Base-by-base conservation (phyloP, 2,888 invertebrate species). In the Allacma fusca region DNA sequence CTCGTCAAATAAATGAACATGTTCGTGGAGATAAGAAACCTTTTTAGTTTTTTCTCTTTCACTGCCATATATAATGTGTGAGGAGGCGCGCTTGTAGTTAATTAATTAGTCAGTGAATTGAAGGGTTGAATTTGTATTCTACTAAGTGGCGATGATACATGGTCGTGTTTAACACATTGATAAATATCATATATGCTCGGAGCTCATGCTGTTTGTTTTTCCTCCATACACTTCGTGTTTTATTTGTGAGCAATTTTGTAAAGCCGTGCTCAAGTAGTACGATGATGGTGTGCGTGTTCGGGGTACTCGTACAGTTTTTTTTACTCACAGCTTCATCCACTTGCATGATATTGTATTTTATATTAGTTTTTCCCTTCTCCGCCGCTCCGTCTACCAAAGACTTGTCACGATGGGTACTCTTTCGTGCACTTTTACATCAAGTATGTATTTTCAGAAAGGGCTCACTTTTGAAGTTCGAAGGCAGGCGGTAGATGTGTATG, bases 21-120 rank as follows among this genome's bases (percentile, higher is more conserved):
- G 50, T 50, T 50, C 50, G 50, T 13, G 50, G 19, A 50, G 50
- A 50, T 50, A 50, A 50, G 50, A 50, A 50, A 50, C 50, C 50
- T 50, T 50, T 34, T 50, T 50, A 50, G 50, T 50, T 50, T n/a
- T 50, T 50, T 50, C 50, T 19, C 19, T 12, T 50, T 50, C n/a
- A 19, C 50, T 50, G 1, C 50, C 50, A 13, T 50, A 9, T 50
- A 50, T 50, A 2, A 50, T 50, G 50, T 50, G 19, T 50, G 50
- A 2, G 7, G n/a, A 13, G 16, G 50, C 16, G n/a, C 16, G 16
- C 50, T n/a, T n/a, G n/a, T 5, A n/a, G 50, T 50, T 50, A 50
- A 50, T 50, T 50, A 50, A 50, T 50, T 50, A 50, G 50, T 16
- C 19, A 50, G 50, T 50, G 19, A 50, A 50, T 50, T 50, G 9